Evolutionary conservation across 2,797 vertebrate genomes (phyloP).

Genomic region (Lutjanus campechanus): DNA sequence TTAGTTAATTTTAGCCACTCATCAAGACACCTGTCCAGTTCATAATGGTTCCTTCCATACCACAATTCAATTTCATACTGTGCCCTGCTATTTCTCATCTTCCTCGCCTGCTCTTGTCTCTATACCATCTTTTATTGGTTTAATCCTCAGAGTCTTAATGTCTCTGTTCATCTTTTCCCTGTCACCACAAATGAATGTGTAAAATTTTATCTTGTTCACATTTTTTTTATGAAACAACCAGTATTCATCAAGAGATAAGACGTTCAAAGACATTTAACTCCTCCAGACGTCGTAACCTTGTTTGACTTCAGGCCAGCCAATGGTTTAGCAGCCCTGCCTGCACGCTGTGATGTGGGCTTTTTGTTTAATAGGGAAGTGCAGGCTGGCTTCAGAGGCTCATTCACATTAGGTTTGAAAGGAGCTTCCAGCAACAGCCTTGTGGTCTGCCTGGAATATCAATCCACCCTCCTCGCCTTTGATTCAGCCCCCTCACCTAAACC

Average conservation of each 20-base stretch:
- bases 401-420: constrained; percentile 70
- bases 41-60: constrained; percentile 6
- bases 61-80: constrained; percentile 44
- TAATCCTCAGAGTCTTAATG: constrained; percentile 27
- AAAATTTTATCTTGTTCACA: constrained; percentile 4
- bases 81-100: constrained; percentile 31
- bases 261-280: neutral
- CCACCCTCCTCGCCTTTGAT: constrained; percentile 70
- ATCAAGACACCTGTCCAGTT: constrained; percentile 25
- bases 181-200: constrained; percentile 25
- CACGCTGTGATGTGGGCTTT: constrained; percentile 59
- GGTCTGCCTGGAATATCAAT: constrained; percentile 84
- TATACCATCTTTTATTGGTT: constrained; percentile 4
- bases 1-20: constrained; percentile 3
- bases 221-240: constrained; percentile 11
- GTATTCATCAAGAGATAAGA: constrained; percentile 33
- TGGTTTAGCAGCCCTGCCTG: constrained; percentile 34
- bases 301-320: constrained; percentile 54
- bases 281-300: constrained; percentile 40
- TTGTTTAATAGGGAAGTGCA: constrained; percentile 57
- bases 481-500: constrained; percentile 56
- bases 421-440: constrained; percentile 66
- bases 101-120: neutral
- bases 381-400: constrained; percentile 54
- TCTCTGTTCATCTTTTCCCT: constrained; percentile 19